Conservation (phyloP, 2,113 vertebrate genomes). For the Phrynosoma blainvillii region DNA sequence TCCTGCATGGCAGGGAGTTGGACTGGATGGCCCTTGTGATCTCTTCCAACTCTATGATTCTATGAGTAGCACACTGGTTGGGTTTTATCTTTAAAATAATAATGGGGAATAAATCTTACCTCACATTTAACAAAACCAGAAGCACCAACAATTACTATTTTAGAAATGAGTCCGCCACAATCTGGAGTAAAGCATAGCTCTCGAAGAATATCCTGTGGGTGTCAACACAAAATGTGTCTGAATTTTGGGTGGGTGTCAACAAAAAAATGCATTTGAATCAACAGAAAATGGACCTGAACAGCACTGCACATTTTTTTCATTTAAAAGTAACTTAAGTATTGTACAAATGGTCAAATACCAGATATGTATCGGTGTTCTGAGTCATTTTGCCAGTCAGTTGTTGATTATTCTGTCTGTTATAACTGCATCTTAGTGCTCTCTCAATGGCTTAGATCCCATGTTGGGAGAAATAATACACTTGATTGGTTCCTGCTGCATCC, state of each 20-base stretch:
- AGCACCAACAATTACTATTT: slow-evolving; percentile 85
- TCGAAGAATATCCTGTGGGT: slow-evolving; percentile 88
- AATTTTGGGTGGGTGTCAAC: not conserved
- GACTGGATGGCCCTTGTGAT: too few species aligned
- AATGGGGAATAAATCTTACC: slow-evolving; percentile 73
- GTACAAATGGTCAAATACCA: not conserved
- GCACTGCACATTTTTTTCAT: not conserved
- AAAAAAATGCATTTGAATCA: not conserved
- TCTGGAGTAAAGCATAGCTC: slow-evolving; percentile 91
- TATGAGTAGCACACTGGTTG: too few species aligned
- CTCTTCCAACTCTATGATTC: too few species aligned
- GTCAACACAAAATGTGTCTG: not conserved
- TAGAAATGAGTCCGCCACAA: slow-evolving; percentile 87
- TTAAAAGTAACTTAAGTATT: not conserved
- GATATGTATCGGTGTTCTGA: not conserved
- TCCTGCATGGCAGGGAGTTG: too few species aligned
- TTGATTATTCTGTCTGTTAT: not conserved
- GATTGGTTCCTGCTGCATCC: not conserved
- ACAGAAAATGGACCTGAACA: not conserved
- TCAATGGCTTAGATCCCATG: too few species aligned
- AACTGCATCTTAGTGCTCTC: not conserved
- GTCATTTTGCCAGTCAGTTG: not conserved
- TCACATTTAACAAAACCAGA: slow-evolving; percentile 88
- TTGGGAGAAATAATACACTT: not conserved
- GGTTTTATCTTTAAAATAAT: too few species aligned